A percentile compares a stretch with the other conserved stretches of the same genome.
phyloP scores from a whole-genome alignment of 2,113 vertebrate species.

The Chloroceryle aenea region DNA sequence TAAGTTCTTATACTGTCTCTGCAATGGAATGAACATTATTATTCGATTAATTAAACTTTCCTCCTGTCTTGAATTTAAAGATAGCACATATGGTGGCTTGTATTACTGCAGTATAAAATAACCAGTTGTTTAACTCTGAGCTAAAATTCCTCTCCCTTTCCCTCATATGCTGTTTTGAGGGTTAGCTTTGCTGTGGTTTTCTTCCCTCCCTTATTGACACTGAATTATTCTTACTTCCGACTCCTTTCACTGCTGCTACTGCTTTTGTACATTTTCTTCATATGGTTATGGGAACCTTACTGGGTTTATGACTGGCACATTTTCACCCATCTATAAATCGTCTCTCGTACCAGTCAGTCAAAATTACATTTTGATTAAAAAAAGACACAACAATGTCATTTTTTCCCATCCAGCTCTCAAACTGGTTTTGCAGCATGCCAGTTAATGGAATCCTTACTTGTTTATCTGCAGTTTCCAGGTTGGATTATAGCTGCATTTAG shows the following conservation, averaged over 20 bases:
- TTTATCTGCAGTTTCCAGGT: neutral
- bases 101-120: neutral
- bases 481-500: neutral
- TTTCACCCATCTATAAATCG: neutral
- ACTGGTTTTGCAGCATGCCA: neutral
- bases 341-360: neutral
- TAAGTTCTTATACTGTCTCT: neutral
- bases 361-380: neutral
- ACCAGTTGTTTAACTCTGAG: neutral
- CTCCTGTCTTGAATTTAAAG: neutral
- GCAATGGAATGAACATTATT: neutral
- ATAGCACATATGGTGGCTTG: neutral
- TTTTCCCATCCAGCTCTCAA: neutral
- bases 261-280: slow-evolving; percentile 24
- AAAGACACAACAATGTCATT: neutral
- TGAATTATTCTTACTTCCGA: neutral
- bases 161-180: neutral
- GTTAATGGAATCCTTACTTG: neutral
- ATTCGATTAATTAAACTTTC: neutral
- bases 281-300: neutral
- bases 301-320: neutral
- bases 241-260: neutral
- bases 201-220: neutral
- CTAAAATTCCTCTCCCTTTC: neutral
- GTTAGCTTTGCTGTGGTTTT: neutral